A percentile compares a stretch with the other conserved stretches of the same genome.
These are phyloP conservation scores for Folsomia candida DNA, from an alignment of 2,888 invertebrate genomes.

Conservation along the genomic window DNA sequence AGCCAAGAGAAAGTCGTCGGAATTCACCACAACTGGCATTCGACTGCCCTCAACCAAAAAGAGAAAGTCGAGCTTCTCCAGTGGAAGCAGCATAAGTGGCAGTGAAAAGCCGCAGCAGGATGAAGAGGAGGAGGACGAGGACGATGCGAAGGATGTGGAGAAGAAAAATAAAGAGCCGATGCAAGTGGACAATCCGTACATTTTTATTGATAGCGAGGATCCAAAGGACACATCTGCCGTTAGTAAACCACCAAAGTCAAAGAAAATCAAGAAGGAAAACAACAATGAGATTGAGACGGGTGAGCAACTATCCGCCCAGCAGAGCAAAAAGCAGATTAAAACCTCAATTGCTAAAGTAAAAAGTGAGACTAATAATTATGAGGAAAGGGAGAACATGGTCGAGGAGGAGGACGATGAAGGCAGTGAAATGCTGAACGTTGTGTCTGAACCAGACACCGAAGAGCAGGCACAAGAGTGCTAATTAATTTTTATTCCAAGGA, in stretches of 20 bases:
- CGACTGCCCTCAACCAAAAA: neutral
- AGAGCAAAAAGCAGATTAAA: neutral
- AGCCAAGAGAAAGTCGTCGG: neutral
- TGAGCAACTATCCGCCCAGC: neutral
- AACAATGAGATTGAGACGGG: constrained; percentile 4
- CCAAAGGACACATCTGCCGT: constrained; percentile 15
- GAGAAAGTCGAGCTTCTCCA: neutral
- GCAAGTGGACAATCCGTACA: constrained; percentile 9
- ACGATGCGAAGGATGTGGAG: neutral
- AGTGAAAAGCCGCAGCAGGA: constrained; percentile 1
- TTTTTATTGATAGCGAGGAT: constrained; percentile 14
- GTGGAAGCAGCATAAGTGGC: neutral
- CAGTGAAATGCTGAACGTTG: constrained; percentile 3
- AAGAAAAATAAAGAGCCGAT: neutral
- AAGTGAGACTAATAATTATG: neutral
- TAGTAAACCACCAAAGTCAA: constrained; percentile 1
- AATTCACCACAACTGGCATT: neutral
- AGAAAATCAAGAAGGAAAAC: constrained; percentile 11
- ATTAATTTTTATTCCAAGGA: neutral
- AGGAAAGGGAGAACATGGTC: neutral
- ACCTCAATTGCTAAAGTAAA: neutral
- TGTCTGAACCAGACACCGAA: constrained; percentile 10
- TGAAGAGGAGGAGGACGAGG: neutral
- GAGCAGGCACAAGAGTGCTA: neutral
- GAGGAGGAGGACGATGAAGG: neutral